Evolutionary conservation across 2,888 invertebrate species (phyloP), one percentile per base, ranked within the genome.

Genomic region (Xylota segnis): DNA sequence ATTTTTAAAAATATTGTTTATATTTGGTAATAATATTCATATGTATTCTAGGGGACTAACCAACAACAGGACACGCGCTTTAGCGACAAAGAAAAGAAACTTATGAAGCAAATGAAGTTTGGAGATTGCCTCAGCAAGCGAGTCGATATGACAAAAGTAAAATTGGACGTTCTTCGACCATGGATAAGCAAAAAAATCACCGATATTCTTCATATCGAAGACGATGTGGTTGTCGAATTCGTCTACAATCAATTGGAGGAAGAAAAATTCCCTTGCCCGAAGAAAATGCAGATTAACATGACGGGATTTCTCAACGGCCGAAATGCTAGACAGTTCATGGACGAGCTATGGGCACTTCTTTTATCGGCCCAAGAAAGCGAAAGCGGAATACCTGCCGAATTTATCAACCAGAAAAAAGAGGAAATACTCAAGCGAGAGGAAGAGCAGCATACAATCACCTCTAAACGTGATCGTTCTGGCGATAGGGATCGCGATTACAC

Each of bases 31-130:
- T 56, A 18, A 70, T 32, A 56, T 32, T 18, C 2, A 56, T 65
- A 5, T 78, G 1, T 18, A 37, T 88, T 89, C 59, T 90, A 99
- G 99, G 99, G 99, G 88, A 99, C 99, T 37, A 98, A 97, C 90
- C 97, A 99, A 83, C 99, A 99, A 93, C 99, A 99, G 93, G 99
- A 99, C 93, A 99, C 98, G 90, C 96, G 99, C 91, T 99, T 99
- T 94, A 97, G 98, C 91, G 99, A 99, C 93, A 99, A 99, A 93
- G 99, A 99, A 93, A 99, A 99, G 93, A 99, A 99, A 92, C 94
- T 99, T 61, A 95, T 99, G 93, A 99, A 99, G 93, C 97, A 98
- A 92, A 98, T 99, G 98, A 98, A 97, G 93, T 99, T 99, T 92
- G 97, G 97, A 40, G 98, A 99, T 91, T 96, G 96, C 89, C 94